A percentile compares a stretch with the other conserved stretches of the same genome.
phyloP scores from a whole-genome alignment of 1,140 invertebrate genomes.

The Rhopalosiphum padi region DNA sequence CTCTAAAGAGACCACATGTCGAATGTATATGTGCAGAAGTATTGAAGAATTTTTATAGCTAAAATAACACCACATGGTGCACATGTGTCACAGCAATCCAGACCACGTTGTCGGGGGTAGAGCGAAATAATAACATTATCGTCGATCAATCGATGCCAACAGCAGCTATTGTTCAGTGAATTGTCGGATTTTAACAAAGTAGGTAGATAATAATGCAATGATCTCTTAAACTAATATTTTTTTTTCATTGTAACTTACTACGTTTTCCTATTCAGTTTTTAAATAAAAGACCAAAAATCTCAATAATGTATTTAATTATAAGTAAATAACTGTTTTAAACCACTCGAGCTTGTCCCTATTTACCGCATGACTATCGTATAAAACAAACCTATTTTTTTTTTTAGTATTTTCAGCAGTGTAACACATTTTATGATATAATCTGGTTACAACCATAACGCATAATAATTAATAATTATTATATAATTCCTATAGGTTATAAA shows the following conservation, averaged over 20 bases:
- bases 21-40: conserved; percentile 7
- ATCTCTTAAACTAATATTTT: conserved; percentile 21
- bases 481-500: background rate
- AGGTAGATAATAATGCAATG: background rate
- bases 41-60: conserved; percentile 55
- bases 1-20: conserved; percentile 45
- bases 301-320: conserved; percentile 29
- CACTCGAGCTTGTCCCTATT: background rate
- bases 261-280: background rate
- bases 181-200: conserved; percentile 19
- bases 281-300: conserved; percentile 22
- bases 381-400: background rate
- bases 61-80: conserved; percentile 56
- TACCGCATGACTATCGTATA: background rate
- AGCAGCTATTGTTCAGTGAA: conserved; percentile 4
- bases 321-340: conserved; percentile 33
- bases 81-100: conserved; percentile 42
- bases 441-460: background rate
- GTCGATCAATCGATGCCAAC: conserved; percentile 40
- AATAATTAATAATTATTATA: background rate
- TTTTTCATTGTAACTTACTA: background rate
- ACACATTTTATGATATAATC: background rate
- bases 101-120: background rate
- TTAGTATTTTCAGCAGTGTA: background rate
- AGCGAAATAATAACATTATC: background rate